Percentiles rank a stretch among this genome's conserved stretches.
Evolutionary conservation across 2,888 invertebrate genomes (phyloP).

Genomic region (Mesorhabditis spiculigera): DNA sequence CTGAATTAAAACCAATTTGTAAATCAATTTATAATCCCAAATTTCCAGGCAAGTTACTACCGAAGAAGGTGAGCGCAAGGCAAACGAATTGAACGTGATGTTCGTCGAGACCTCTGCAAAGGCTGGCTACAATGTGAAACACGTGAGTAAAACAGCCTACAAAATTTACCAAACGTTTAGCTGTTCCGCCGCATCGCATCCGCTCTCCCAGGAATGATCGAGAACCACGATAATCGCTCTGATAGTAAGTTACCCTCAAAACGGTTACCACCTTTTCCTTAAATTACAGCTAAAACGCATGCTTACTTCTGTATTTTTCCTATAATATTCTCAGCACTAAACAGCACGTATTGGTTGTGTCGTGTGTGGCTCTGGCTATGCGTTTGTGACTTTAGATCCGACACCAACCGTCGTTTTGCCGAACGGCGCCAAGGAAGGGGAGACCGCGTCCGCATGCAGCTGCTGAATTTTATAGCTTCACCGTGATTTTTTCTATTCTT

Average conservation of each 20-base stretch:
- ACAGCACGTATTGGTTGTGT: not conserved
- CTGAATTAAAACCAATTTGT: not conserved
- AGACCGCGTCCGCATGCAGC: no score
- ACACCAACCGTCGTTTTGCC: no score
- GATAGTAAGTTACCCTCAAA: slow-evolving; percentile 23
- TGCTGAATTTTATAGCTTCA: no score
- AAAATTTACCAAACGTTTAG: slow-evolving; percentile 63
- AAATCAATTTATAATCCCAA: not conserved
- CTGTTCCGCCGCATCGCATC: slow-evolving; percentile 95
- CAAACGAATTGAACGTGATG: slow-evolving; percentile 98
- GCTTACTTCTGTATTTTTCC: not conserved
- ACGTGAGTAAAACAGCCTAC: slow-evolving; percentile 64
- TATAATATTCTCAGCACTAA: not conserved
- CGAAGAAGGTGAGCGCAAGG: slow-evolving; percentile 96
- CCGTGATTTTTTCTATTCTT: no score
- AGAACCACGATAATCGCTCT: slow-evolving; percentile 35
- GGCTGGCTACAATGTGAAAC: slow-evolving; percentile 98
- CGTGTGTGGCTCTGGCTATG: not conserved
- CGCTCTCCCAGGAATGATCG: slow-evolving; percentile 84
- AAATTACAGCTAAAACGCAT: no score
- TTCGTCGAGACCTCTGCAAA: slow-evolving; percentile 99
- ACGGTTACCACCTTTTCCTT: no score
- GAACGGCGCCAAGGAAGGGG: no score
- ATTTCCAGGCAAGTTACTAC: slow-evolving; percentile 75
- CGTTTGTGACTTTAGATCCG: no score